A percentile compares a stretch with the other conserved stretches of the same genome.
Conservation (phyloP, 2,797 vertebrate genomes). For the Pangasius krempfi region DNA sequence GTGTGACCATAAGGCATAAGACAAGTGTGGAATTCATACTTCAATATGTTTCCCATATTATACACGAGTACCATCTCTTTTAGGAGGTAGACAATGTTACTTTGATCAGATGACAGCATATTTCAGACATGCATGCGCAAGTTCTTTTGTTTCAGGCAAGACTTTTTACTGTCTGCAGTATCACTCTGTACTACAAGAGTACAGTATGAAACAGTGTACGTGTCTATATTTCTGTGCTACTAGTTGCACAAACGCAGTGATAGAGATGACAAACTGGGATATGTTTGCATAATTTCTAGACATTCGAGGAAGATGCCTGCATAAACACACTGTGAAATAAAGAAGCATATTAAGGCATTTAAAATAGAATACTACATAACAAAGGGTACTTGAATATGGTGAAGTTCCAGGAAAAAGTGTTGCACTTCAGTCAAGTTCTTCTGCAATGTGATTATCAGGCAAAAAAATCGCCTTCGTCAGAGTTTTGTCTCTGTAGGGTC, state of each 20-base stretch:
- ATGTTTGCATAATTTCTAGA: slow-evolving; percentile 65
- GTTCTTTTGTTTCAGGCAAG: slow-evolving; percentile 26
- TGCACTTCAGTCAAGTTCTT: slow-evolving; percentile 22
- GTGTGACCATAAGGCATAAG: slow-evolving; percentile 74
- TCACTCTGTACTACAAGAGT: slow-evolving; percentile 40
- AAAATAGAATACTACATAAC: slow-evolving; percentile 59
- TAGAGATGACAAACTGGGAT: slow-evolving; percentile 54
- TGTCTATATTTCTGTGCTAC: slow-evolving; percentile 54
- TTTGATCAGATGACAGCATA: slow-evolving; percentile 63
- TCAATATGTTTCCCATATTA: slow-evolving; percentile 58
- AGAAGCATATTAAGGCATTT: slow-evolving; percentile 79
- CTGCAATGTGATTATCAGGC: neutral
- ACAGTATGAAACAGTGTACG: slow-evolving; percentile 42
- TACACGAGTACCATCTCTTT: slow-evolving; percentile 52
- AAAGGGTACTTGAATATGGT: slow-evolving; percentile 39
- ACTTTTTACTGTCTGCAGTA: slow-evolving; percentile 49
- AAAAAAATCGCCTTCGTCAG: neutral
- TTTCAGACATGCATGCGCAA: slow-evolving; percentile 28
- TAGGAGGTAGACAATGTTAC: slow-evolving; percentile 78
- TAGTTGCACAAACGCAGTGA: slow-evolving; percentile 50
- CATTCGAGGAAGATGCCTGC: slow-evolving; percentile 67
- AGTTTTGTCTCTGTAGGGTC: neutral
- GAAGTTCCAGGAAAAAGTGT: slow-evolving; percentile 26
- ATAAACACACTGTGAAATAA: slow-evolving; percentile 69
- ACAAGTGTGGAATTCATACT: slow-evolving; percentile 71